Percentiles rank a stretch among this genome's conserved stretches.
Conservation (phyloP, 2,888 invertebrate species). For the Patella pellucida region DNA sequence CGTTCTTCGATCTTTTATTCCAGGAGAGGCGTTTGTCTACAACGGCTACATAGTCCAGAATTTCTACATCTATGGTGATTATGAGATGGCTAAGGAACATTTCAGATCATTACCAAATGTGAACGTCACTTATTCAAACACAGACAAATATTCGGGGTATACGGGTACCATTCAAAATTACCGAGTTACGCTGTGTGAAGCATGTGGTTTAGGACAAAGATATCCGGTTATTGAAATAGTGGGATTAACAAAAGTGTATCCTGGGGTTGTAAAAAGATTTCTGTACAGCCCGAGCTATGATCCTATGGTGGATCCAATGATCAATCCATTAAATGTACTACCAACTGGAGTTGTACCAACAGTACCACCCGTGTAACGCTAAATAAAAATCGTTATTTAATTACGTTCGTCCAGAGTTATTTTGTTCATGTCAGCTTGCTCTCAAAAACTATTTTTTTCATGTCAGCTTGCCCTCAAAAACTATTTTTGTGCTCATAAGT, state of each 20-base stretch:
- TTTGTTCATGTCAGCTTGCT: too few relatives aligned
- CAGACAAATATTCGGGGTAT: neutral
- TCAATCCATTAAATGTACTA: too few relatives aligned
- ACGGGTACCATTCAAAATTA: neutral
- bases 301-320: neutral
- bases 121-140: neutral
- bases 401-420: too few relatives aligned
- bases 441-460: too few relatives aligned
- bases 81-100: neutral
- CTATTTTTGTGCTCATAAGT: too few relatives aligned
- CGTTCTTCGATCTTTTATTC: neutral
- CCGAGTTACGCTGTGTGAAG: neutral
- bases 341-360: too few relatives aligned
- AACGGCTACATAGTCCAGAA: neutral
- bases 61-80: slow-evolving; percentile 2
- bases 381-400: too few relatives aligned
- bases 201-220: neutral
- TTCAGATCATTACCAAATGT: slow-evolving; percentile 6
- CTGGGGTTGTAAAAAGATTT: neutral
- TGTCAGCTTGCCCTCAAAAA: too few relatives aligned
- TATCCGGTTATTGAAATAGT: neutral
- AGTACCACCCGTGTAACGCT: too few relatives aligned
- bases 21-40: neutral
- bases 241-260: neutral
- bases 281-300: neutral